Evolutionary conservation across 1,140 invertebrate genomes (phyloP).

Genomic region (Heterodera carotae): DNA sequence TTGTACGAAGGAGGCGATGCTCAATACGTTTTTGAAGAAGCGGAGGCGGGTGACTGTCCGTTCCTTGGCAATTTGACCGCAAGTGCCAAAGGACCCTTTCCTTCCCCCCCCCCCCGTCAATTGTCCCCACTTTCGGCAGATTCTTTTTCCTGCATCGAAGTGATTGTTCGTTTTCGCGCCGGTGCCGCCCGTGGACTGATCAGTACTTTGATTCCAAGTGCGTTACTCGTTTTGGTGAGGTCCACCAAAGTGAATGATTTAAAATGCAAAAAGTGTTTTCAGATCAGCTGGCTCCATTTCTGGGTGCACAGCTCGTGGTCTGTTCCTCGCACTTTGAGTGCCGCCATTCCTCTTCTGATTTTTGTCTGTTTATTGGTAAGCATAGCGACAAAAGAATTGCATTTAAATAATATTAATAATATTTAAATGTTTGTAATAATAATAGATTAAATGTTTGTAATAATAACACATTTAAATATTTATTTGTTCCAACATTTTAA

Average conservation of each 20-base stretch:
- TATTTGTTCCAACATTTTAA: too few relatives aligned
- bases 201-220: slow-evolving; percentile 51
- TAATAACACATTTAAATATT: too few relatives aligned
- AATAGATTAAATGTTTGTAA: too few relatives aligned
- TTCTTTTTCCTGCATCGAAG: slow-evolving; percentile 31
- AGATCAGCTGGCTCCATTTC: slow-evolving; percentile 60
- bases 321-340: slow-evolving; percentile 58
- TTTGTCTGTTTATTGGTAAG: slow-evolving; percentile 56
- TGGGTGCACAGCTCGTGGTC: slow-evolving; percentile 60
- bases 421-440: too few relatives aligned
- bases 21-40: slow-evolving; percentile 32
- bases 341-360: slow-evolving; percentile 60
- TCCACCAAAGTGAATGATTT: background rate
- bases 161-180: slow-evolving; percentile 18
- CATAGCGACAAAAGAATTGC: background rate
- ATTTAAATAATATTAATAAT: too few relatives aligned
- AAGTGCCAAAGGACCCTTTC: background rate
- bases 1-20: slow-evolving; percentile 40
- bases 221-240: slow-evolving; percentile 45
- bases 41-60: slow-evolving; percentile 27
- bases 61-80: slow-evolving; percentile 23
- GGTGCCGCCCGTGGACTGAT: slow-evolving; percentile 23
- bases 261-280: slow-evolving; percentile 27
- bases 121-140: background rate
- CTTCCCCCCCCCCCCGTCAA: background rate